Evolutionary conservation across 1,140 invertebrate genomes (phyloP), one percentile per base, ranked within the genome.

Genomic region (Euschistus heros): DNA sequence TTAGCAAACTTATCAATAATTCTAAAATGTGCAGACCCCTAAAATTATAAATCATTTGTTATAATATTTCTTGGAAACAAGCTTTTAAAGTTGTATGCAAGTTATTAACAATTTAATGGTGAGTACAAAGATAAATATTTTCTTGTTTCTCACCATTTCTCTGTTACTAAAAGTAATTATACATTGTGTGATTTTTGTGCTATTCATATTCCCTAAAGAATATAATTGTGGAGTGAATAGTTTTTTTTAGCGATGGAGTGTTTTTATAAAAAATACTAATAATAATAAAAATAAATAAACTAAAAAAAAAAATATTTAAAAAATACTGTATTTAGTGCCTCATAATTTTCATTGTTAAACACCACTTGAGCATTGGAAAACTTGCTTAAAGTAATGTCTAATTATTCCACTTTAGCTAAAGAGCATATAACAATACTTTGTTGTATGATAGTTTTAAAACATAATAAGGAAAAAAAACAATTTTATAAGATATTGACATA

Each of bases 261-360:
- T 50, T 50, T 50, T 50, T 50, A 50, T 50, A 50, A 18, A 50
- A 50, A 47, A 30, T 4, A 30, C 2, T 30, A 30, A 4, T 37
- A 37, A 37, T 37, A 37, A 37, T 37, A 37, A 37, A 10, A 37
- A 37, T 37, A 10, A 37, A 13, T 37, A 37, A 37, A 37, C 10
- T 6, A 10, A 37, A 37, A 37, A 37, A 37, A 37, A 37, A 6
- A n/a, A n/a, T n/a, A n/a, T n/a, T n/a, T n/a, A 10, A 10, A 37
- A 50, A 50, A 50, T 50, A 50, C 47, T 50, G 47, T 50, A 50
- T 50, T 62, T 37, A 62, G 20, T 27, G 37, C 26, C 37, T 62
- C 14, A 37, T 37, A n/a, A 62, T 37, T 62, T 62, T 44, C 37
- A 62, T 33, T 37, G 33, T 44, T 22, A 44, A 62, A 44, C 37